Percentiles rank a stretch among this genome's conserved stretches.
Conservation (phyloP, 2,888 invertebrate genomes). For the Chloroclystis v-ata region DNA sequence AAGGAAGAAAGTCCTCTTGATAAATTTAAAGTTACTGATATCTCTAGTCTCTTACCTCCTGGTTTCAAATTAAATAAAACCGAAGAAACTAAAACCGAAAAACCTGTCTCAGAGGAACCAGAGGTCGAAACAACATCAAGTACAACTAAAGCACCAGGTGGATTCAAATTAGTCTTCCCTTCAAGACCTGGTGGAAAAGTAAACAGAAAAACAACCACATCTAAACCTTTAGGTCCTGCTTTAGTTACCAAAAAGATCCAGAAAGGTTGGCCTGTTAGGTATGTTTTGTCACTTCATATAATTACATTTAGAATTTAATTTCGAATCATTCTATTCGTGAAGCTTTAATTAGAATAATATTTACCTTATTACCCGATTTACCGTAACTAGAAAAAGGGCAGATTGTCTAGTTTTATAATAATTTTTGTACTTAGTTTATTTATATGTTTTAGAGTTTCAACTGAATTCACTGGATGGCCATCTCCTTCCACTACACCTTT, state of each 20-base stretch:
- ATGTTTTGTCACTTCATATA: no score
- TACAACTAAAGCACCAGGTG: conserved; percentile 66
- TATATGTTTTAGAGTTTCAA: conserved; percentile 81
- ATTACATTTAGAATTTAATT: conserved; percentile 15
- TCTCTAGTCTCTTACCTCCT: conserved; percentile 81
- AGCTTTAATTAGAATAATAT: no score
- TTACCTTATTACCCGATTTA: no score
- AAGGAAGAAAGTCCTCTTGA: conserved; percentile 37
- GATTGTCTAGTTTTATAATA: no score
- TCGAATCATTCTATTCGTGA: no score
- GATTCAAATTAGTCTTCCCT: conserved; percentile 87
- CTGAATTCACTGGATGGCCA: conserved; percentile 95
- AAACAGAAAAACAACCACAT: conserved; percentile 78
- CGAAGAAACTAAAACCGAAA: conserved; percentile 10
- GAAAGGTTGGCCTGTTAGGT: conserved; percentile 90
- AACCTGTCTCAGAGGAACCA: conserved; percentile 16
- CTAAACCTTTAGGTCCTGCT: conserved; percentile 72
- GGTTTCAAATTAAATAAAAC: conserved; percentile 71
- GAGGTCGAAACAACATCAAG: conserved; percentile 24
- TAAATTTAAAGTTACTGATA: conserved; percentile 64
- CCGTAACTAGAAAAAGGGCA: no score
- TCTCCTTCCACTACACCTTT: conserved; percentile 92
- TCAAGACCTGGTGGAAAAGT: conserved; percentile 85
- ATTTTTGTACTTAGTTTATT: no score
- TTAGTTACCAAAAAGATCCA: conserved; percentile 82